Evolutionary conservation across 2,113 vertebrate genomes (phyloP), one percentile per base, ranked within the genome.

Genomic region (Myrmophylax atrothorax): DNA sequence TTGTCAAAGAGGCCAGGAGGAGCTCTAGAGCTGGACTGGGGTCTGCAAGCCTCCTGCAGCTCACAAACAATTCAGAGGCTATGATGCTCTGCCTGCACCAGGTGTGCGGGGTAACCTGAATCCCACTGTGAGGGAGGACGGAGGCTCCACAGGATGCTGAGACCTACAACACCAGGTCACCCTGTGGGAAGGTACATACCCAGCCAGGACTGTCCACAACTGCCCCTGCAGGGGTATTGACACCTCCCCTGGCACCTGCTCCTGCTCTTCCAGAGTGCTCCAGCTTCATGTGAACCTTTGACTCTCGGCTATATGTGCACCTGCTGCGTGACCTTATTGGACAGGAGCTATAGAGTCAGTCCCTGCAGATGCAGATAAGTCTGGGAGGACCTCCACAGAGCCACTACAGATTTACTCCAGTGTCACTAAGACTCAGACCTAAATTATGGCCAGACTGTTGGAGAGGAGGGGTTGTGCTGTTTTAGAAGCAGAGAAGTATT

Each of bases 401-500:
- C 44, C 40, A 14, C 50, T 78, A 69, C 2, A 3, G 47, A 23
- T 91, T 73, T 80, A 60, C 29, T 74, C 47, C 58, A 29, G 28
- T 18, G 35, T 42, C 33, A 14, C 52, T 7, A 12, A n/a, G 9
- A 35, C 14, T 70, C 56, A 66, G 73, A 52, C n/a, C 53, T 47
- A 14, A 81, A 68, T 53, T 26, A 7, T 10, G 1, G 14, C 44
- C 0, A 0, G 49, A 28, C 7, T 8, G 4, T 0, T 24, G 59
- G 37, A 13, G 38, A 68, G 75, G 33, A 58, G 62, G 40, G 14
- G 12, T 17, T 83, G 55, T 62, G 37, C 60, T 88, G 73, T 26
- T 93, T 73, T 56, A 77, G 35, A 88, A 38, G 73, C 84, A 84
- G 62, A 23, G 68, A n/a, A 38, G 29, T 35, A 44, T 74, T 87